Evolutionary conservation across 2,888 invertebrate genomes (phyloP).

Genomic region (Anoplius nigerrimus): DNA sequence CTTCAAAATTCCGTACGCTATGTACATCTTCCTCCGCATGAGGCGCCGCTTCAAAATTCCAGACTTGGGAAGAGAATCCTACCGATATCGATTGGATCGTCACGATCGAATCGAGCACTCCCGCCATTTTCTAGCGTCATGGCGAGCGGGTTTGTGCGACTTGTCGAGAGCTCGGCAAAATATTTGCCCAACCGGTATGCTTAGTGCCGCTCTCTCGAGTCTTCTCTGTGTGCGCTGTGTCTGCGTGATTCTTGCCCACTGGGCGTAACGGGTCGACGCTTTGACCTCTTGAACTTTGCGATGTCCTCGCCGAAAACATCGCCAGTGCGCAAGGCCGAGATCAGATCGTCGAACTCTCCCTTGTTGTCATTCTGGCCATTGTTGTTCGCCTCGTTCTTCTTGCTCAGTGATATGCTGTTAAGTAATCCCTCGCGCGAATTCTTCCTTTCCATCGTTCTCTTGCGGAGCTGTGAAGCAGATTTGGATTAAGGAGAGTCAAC

Average conservation of each 20-base stretch:
- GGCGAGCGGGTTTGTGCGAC: too few relatives aligned
- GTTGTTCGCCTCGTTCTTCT: slow-evolving; percentile 79
- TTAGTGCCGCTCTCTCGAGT: slow-evolving; percentile 80
- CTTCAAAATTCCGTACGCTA: too few relatives aligned
- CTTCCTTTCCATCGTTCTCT: slow-evolving; percentile 91
- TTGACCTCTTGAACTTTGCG: slow-evolving; percentile 90
- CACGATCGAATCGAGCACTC: too few relatives aligned
- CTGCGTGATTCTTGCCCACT: slow-evolving; percentile 79
- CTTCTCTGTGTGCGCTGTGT: slow-evolving; percentile 81
- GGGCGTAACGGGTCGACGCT: slow-evolving; percentile 80
- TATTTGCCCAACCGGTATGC: not conserved
- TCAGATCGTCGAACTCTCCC: slow-evolving; percentile 97
- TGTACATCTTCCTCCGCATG: too few relatives aligned
- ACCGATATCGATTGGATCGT: too few relatives aligned
- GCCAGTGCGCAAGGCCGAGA: slow-evolving; percentile 94
- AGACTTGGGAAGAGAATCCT: too few relatives aligned
- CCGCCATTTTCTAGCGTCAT: too few relatives aligned
- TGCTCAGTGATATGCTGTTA: slow-evolving; percentile 83
- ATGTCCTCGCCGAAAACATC: slow-evolving; percentile 97
- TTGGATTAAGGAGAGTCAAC: slow-evolving; percentile 6
- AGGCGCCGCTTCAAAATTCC: too few relatives aligned
- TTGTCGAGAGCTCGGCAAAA: not conserved
- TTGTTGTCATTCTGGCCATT: slow-evolving; percentile 80
- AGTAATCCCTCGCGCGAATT: slow-evolving; percentile 86
- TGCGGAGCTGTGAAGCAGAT: slow-evolving; percentile 80